phyloP scores from a whole-genome alignment of 2,888 invertebrate species.

The Drosophila nr. perissopoda region DNA sequence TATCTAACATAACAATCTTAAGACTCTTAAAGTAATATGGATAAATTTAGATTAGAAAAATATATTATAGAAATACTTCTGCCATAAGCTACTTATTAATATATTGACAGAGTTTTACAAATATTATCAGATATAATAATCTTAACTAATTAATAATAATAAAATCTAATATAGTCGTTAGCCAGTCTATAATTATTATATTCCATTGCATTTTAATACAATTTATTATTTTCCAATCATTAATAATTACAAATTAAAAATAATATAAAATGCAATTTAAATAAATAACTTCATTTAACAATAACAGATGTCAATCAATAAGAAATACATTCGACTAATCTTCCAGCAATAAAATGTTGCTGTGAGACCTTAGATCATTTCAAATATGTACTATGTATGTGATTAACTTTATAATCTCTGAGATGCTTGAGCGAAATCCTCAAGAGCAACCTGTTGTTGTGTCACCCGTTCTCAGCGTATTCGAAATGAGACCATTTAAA shows the following conservation, averaged over 20 bases:
- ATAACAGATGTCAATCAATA: background rate
- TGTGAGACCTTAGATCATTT: background rate
- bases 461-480: conserved; percentile 15
- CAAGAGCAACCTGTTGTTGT: conserved; percentile 45
- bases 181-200: background rate
- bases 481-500: conserved; percentile 75
- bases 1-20: background rate
- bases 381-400: background rate
- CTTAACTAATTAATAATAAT: background rate
- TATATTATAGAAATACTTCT: background rate
- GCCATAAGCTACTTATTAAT: background rate
- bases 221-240: background rate
- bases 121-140: background rate
- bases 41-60: background rate
- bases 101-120: background rate
- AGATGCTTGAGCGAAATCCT: conserved; percentile 17
- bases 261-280: background rate
- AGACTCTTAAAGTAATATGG: background rate
- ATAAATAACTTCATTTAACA: background rate
- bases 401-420: conserved; percentile 18
- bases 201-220: background rate
- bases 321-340: no score
- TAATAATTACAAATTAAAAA: background rate
- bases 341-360: background rate
- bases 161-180: background rate